Base-by-base conservation (phyloP, 1,140 invertebrate species). In the Diorhabda elongata region DNA sequence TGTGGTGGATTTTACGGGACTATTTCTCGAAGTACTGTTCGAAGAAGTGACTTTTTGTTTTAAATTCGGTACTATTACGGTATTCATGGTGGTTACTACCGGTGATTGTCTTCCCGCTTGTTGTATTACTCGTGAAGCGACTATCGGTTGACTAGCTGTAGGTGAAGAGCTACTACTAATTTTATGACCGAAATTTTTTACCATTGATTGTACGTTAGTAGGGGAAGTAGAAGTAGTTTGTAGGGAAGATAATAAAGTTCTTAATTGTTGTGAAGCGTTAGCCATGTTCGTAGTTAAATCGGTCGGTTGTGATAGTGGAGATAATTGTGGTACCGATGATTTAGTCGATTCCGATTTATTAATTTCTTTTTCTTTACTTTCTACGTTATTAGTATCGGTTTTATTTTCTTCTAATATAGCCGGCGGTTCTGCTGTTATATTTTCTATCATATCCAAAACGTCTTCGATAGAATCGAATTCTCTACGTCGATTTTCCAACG, bases 261-360 rank as follows among this genome's bases (percentile, higher is more conserved):
- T 79, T 56, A 90, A 70, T 73, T 90, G 89, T 76, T 90, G 87
- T 2, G 88, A 89, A 0, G 87, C 88, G 74, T 88, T 90, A 0
- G 86, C 88, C 72, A 90, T 88, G 67, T 90, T 90, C 2, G 87
- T 87, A 3, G 88, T 89, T 9, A 91, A 79, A 72, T 91, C 89
- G 0, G 87, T 86, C 0, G 89, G 89, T 78, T 90, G 88, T 0
- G 89, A 90, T 2, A 91, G 72, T 0, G 89, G 89, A 1, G 89
- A 90, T 4, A 90, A 78, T 77, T 90, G 88, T 3, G 89, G 87
- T 47, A 89, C 80, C 11, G 86, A 85, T 3, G 85, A 81, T 63
- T 83, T 82, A 5, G 69, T 73, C n/a, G 72, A 71, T 5, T 70
- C 76, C 4, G 71, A 60, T 71, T 74, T 71, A 8, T 60, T 8